Conservation (phyloP, 1,140 invertebrate genomes). For the Brachionus sp. region DNA sequence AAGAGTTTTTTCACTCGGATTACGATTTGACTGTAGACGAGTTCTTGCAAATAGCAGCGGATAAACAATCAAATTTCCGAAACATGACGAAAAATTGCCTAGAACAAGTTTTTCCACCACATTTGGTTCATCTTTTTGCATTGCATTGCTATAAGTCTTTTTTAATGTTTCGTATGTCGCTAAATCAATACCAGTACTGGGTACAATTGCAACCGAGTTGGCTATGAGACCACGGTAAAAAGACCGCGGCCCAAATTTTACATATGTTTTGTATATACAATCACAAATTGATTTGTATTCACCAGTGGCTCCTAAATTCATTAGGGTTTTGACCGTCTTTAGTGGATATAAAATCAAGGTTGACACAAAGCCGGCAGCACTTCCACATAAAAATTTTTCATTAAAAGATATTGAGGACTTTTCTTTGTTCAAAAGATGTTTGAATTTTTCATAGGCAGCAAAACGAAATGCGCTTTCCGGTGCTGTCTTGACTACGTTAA, state of each 20-base stretch:
- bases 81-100: constrained; percentile 22
- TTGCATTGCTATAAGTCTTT: constrained; percentile 37
- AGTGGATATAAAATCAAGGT: constrained; percentile 1
- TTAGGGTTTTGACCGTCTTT: constrained; percentile 78
- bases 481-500: constrained; percentile 97
- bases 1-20: constrained; percentile 50
- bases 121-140: constrained; percentile 10
- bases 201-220: constrained; percentile 94
- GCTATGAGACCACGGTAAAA: constrained; percentile 83
- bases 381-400: constrained; percentile 33
- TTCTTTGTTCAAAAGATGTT: constrained; percentile 2
- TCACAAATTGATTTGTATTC: constrained; percentile 83
- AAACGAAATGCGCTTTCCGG: constrained; percentile 97
- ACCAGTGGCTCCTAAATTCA: constrained; percentile 87
- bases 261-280: constrained; percentile 83
- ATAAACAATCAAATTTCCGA: constrained; percentile 44
- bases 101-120: constrained; percentile 3
- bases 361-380: constrained; percentile 8
- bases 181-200: constrained; percentile 97
- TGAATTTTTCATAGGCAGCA: constrained; percentile 85
- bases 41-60: constrained; percentile 26
- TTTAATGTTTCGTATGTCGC: constrained; percentile 80
- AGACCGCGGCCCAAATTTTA: constrained; percentile 74
- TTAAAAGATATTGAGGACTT: background rate
- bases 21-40: constrained; percentile 38